These are phyloP conservation scores for Solenodon paradoxus DNA, from an alignment of 2,113 vertebrate genomes.

Conservation along the genomic window DNA sequence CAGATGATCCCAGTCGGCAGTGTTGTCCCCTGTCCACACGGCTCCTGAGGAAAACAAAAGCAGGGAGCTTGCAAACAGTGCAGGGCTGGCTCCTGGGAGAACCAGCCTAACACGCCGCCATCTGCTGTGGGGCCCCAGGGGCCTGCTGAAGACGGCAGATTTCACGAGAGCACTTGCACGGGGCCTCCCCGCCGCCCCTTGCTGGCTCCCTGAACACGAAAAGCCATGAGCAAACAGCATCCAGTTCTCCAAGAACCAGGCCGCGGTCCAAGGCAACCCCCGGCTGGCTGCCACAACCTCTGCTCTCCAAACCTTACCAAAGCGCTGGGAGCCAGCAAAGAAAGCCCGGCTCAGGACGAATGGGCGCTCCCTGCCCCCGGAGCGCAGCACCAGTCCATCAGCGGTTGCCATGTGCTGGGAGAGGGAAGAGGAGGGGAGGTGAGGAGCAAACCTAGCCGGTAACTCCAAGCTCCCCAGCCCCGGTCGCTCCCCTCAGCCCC, in stretches of 20 bases:
- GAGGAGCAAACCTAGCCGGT: not conserved
- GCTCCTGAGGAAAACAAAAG: slow-evolving; percentile 82
- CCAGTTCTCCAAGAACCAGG: not conserved
- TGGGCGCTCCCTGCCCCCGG: slow-evolving; percentile 88
- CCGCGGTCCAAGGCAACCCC: not conserved
- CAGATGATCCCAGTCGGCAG: slow-evolving; percentile 93
- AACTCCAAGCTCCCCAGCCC: not conserved
- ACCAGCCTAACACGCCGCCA: not conserved
- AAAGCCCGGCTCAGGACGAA: slow-evolving; percentile 92
- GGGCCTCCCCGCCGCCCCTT: not conserved
- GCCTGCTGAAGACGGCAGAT: not conserved
- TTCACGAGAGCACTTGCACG: not conserved
- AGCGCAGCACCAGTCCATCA: slow-evolving; percentile 88
- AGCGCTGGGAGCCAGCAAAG: slow-evolving; percentile 95
- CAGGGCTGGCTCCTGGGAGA: too few species aligned
- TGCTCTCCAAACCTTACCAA: slow-evolving; percentile 77
- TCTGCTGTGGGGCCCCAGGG: not conserved
- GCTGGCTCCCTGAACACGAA: not conserved
- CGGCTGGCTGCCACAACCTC: not conserved
- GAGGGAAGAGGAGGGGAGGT: not conserved
- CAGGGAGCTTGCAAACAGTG: not conserved
- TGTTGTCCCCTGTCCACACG: slow-evolving; percentile 94
- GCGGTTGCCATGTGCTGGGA: slow-evolving; percentile 92
- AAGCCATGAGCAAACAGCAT: not conserved
- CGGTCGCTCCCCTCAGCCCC: slow-evolving; percentile 32